Evolutionary conservation across 2,888 invertebrate species (phyloP), one percentile per base, ranked within the genome.

Genomic region (Drosophila mercatorum): DNA sequence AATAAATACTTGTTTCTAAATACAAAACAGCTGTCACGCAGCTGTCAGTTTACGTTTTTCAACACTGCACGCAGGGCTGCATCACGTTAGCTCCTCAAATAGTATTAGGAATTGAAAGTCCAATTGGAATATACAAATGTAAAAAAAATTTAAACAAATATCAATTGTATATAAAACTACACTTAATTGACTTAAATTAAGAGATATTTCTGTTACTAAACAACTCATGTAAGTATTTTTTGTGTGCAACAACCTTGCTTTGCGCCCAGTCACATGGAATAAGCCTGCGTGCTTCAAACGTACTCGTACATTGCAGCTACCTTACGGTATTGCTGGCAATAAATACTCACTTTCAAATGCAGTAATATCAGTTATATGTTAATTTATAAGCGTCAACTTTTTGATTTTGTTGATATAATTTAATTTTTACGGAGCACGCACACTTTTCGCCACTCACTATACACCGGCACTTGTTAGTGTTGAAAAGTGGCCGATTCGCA

Each of bases 1-100:
- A 72, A 68, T 53, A 38, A 72, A 68, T 53, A 38, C 53, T 63
- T 6, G 68, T 53, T 79, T 47, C 59, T 46, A 71, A 78, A 78
- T 75, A 75, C 44, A 84, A 74, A 85, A 58, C 84, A 84, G 88
- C 88, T 83, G 83, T 73, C 47, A 31, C 5, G 26, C 57, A 59
- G 46, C 72, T 72, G 72, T 68, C 74, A 51, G 0, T 36, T 5
- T 14, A 12, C 40, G 14, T 26, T 69, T 73, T 17, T 2, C 57
- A 70, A 5, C 78, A 76, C 74, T 82, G 22, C 1, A 14, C 11
- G 0, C 62, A 73, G 73, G 60, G 74, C 41, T 73, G 63, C 73
- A 57, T 36, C 6, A 12, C 14, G 0, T 6, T 10, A 3, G 28
- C 36, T 26, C 34, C 12, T 31, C n/a, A 34, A 11, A 31, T 1